Evolutionary conservation across 1,140 invertebrate species (phyloP), one percentile per base, ranked within the genome.

Genomic region (Anastrepha ludens): DNA sequence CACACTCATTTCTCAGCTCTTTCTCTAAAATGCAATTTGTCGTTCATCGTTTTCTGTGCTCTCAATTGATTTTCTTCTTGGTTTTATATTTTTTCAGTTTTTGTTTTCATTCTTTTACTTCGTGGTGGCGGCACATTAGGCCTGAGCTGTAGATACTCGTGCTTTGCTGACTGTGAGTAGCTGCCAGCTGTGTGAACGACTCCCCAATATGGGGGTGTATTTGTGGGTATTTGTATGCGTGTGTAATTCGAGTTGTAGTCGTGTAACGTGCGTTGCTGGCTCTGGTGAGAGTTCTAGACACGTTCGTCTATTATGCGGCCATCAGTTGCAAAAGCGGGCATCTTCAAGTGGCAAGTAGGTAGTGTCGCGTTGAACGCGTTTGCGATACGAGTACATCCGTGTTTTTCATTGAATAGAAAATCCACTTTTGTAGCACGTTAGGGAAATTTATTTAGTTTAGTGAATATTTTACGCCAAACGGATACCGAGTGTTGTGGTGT

Each of bases 21-120:
- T 50, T 41, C 44, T 44, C 70, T 50, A 15, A 11, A 17, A 11
- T 9, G 65, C 67, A 8, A 47, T 47, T 74, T 74, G 67, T 15
- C 9, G 44, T 58, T 60, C 85, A 60, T 86, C 50, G 11, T 39
- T 62, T 9, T 85, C 50, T 85, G 9, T n/a, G 44, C 85, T 86
- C 85, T 29, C 59, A 60, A 50, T 86, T 65, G 59, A 60, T 60
- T 86, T 65, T 86, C 44, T 41, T 5, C 47, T 59, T 85, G 44
- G 9, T 85, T 17, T 67, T 11, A 81, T 62, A 85, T 65, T 70
- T 87, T 85, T 41, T 78, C 87, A 88, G 58, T 89, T 88, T 88
- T 89, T 90, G 91, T 91, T 91, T 91, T 91, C 90, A 91, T 91
- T 91, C 91, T 90, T 91, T 91, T 89, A 89, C 90, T 91, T 91